phyloP scores from a whole-genome alignment of 2,113 vertebrate genomes.

The Tichodroma muraria region DNA sequence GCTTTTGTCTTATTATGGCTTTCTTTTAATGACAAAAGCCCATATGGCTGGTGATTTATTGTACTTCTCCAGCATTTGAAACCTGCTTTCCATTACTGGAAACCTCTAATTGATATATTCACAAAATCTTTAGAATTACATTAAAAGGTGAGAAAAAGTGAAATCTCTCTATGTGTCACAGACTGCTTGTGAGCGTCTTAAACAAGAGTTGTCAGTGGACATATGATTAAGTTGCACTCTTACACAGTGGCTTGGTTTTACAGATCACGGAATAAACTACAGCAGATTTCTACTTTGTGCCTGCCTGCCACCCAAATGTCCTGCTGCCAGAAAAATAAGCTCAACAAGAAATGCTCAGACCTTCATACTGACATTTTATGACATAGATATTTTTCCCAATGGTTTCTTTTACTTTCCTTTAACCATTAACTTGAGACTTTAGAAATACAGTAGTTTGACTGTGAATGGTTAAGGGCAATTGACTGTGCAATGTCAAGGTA shows the following conservation, averaged over 20 bases:
- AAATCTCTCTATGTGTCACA: not conserved
- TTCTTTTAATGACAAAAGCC: conserved; percentile 28
- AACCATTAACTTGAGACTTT: not conserved
- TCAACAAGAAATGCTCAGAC: not conserved
- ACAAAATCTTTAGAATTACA: not conserved
- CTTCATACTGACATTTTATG: not conserved
- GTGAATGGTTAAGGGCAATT: not conserved
- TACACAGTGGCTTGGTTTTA: not conserved
- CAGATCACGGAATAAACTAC: not conserved
- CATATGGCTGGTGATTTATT: not conserved
- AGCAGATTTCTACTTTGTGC: not conserved
- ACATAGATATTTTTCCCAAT: not conserved
- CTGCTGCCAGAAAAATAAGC: not conserved
- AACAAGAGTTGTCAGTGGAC: not conserved
- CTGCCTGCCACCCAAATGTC: not conserved
- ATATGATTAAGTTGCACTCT: not conserved
- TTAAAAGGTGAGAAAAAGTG: not conserved
- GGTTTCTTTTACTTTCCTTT: not conserved
- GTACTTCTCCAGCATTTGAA: not conserved
- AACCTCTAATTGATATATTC: not conserved
- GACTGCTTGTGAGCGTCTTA: not conserved
- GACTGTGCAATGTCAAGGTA: not conserved
- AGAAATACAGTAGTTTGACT: not conserved
- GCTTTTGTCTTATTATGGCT: not conserved
- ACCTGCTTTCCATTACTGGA: not conserved